These are phyloP conservation scores for Dendrolimus pini DNA, from an alignment of 2,888 invertebrate genomes.

Conservation along the genomic window DNA sequence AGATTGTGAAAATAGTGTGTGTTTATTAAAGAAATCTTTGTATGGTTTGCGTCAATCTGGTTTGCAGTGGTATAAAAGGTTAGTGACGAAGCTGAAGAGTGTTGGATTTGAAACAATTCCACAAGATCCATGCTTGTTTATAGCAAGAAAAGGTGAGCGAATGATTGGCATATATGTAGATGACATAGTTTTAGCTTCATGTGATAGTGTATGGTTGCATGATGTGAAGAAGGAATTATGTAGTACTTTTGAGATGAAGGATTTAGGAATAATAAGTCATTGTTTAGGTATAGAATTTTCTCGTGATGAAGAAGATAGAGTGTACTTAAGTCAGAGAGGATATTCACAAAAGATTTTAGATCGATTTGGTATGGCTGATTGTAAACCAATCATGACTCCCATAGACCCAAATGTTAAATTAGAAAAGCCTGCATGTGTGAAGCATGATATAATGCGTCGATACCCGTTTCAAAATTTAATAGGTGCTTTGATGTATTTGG, in stretches of 20 bases:
- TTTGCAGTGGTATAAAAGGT: slow-evolving; percentile 13
- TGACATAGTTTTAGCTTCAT: too few relatives aligned
- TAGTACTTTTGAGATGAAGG: slow-evolving; percentile 4
- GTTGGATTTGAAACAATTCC: slow-evolving; percentile 8
- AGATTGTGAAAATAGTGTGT: slow-evolving; percentile 8
- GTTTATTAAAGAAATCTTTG: slow-evolving; percentile 8
- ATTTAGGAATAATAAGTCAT: slow-evolving; percentile 4
- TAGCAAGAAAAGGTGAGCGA: slow-evolving; percentile 4
- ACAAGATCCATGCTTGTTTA: slow-evolving; percentile 10
- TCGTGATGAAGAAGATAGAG: slow-evolving; percentile 3
- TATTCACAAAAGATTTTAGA: background rate
- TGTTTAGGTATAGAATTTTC: slow-evolving; percentile 5
- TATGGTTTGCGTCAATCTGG: slow-evolving; percentile 6
- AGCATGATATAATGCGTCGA: background rate
- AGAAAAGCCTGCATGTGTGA: background rate
- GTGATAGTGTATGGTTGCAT: slow-evolving; percentile 3
- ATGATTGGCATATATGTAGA: slow-evolving; percentile 4
- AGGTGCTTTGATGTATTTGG: slow-evolving; percentile 17
- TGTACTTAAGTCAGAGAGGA: background rate
- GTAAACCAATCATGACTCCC: slow-evolving; percentile 1
- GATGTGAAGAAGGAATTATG: slow-evolving; percentile 4
- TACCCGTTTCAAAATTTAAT: slow-evolving; percentile 7
- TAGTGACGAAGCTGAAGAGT: slow-evolving; percentile 8
- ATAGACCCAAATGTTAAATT: background rate
- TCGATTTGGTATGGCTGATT: background rate